Base-by-base conservation (phyloP, 1,140 invertebrate species). In the Drosophila bocki region DNA sequence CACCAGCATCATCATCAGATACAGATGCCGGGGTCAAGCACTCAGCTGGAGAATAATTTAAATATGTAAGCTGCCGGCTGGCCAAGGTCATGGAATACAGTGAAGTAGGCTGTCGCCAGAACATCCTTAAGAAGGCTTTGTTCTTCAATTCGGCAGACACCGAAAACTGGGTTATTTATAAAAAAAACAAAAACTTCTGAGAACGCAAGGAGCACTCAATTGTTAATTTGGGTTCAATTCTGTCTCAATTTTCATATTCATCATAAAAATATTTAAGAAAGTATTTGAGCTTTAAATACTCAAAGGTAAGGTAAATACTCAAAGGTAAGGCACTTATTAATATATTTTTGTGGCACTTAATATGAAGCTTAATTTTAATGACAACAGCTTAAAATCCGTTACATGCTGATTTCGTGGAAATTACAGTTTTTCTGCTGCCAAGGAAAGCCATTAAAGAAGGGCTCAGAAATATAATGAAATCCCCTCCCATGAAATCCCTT, bases 21-120 rank as follows among this genome's bases (percentile, higher is more conserved):
- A 62, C 75, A 72, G 71, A 74, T 65, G 48, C 53, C 42, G 59
- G 60, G 72, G 80, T 80, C 77, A 75, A 60, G 59, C 51, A 56
- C 47, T 68, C 47, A 57, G 68, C 65, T 69, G 53, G 59, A 37
- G 65, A 56, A 88, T 69, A 75, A 80, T 75, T 88, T 68, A 75
- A 78, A 67, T 63, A 75, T 68, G 32, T 78, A 50, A 59, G 47
- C 60, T 62, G 50, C 50, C 68, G 29, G 70, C 53, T 56, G 53
- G 19, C 44, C 41, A 70, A 80, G 60, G 69, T 60, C 81, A 48
- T 9, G 59, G 19, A 69, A 44, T 44, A 37, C 35, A 48, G 11
- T 59, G 47, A 71, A 79, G 50, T 62, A 17, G 22, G 5, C 58
- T 47, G 63, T 63, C 42, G 59, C 41, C 63, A 62, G 39, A 32